A percentile compares a stretch with the other conserved stretches of the same genome.
Evolutionary conservation across 37 sponge, comb jelly and placozoan genomes (phyloP).

Genomic region (Diacarnus erythraeanus): DNA sequence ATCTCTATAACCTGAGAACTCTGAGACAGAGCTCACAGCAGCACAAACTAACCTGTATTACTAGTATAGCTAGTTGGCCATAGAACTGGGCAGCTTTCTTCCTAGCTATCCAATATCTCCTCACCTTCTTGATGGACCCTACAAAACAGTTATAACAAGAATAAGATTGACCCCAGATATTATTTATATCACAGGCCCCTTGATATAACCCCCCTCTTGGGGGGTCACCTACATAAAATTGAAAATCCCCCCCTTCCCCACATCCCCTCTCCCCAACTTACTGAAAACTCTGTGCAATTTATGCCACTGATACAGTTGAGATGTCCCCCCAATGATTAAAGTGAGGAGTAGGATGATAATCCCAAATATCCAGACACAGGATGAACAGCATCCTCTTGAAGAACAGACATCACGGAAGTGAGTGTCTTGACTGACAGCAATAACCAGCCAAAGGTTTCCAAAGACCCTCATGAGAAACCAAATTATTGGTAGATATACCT

Average conservation of each 20-base stretch:
- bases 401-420: conserved; percentile 6
- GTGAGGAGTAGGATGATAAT: conserved; percentile 35
- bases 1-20: no score
- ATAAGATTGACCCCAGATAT: no score
- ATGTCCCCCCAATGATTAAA: conserved; percentile 4
- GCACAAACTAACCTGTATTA: conserved; percentile 32
- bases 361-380: conserved; percentile 49
- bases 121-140: conserved; percentile 7
- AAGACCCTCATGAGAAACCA: conserved; percentile 31
- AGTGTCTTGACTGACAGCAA: conserved; percentile 7
- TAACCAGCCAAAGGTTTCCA: conserved; percentile 28
- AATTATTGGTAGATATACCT: conserved; percentile 2
- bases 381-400: conserved; percentile 21
- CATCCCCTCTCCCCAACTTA: no score
- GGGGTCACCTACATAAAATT: no score
- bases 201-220: no score
- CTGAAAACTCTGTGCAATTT: conserved; percentile 43
- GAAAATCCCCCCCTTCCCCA: no score
- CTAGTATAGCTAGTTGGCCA: conserved; percentile 30
- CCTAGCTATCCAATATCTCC: conserved; percentile 39
- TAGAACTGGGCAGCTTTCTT: conserved; percentile 66
- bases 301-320: conserved; percentile 52
- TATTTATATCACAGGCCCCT: no score
- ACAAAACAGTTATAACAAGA: neutral
- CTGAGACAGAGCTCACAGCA: conserved; percentile 5